Evolutionary conservation across 2,888 invertebrate genomes (phyloP).

Genomic region (Tenodera sinensis): DNA sequence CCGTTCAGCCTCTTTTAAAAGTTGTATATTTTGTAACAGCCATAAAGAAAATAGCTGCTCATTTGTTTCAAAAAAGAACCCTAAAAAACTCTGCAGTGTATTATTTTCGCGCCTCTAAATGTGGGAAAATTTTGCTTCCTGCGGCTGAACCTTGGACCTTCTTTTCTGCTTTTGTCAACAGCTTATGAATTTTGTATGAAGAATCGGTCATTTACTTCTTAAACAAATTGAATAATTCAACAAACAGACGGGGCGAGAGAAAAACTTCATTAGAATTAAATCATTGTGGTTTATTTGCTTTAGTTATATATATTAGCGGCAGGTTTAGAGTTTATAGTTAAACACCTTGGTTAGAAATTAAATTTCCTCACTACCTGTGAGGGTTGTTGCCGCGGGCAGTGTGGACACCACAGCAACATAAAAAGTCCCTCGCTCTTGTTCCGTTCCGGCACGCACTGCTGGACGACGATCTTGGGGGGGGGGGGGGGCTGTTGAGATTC

Average conservation of each 20-base stretch:
- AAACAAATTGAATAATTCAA: background rate
- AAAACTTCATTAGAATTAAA: background rate
- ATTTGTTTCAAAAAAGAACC: background rate
- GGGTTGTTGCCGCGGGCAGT: background rate
- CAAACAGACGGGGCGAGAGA: background rate
- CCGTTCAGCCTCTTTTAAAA: too few species aligned
- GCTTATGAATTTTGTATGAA: background rate
- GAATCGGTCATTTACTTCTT: background rate
- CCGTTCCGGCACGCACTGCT: background rate
- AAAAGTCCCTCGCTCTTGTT: background rate
- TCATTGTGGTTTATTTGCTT: background rate
- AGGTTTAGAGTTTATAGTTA: background rate
- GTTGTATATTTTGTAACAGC: too few species aligned
- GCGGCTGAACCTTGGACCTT: background rate
- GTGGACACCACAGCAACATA: background rate
- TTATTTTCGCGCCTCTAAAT: background rate
- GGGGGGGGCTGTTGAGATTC: background rate
- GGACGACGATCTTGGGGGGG: background rate
- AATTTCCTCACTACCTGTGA: background rate
- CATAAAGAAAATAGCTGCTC: background rate
- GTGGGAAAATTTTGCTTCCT: background rate
- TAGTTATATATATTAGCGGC: background rate
- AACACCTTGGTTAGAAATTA: background rate
- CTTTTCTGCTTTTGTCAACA: background rate
- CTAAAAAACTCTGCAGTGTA: background rate